Evolutionary conservation across 2,888 invertebrate genomes (phyloP).

Genomic region (Linyphia triangularis): DNA sequence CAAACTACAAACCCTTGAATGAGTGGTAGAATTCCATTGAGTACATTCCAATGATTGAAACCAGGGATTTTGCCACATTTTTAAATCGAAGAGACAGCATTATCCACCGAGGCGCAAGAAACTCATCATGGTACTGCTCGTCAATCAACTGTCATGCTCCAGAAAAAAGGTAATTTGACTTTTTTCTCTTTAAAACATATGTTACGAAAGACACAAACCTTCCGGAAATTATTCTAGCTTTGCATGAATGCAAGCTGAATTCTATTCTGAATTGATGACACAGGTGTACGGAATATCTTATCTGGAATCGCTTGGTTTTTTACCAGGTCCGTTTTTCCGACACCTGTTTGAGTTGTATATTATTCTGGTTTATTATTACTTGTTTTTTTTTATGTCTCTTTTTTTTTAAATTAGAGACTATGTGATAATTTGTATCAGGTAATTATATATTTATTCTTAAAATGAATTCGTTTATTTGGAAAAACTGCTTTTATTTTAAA

Average conservation of each 20-base stretch:
- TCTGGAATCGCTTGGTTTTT: background rate
- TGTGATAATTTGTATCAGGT: background rate
- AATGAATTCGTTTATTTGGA: too few species aligned
- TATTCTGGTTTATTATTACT: background rate
- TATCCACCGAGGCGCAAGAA: background rate
- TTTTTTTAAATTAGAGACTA: background rate
- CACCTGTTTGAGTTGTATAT: constrained; percentile 31
- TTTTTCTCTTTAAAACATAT: constrained; percentile 8
- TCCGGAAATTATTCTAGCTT: constrained; percentile 13
- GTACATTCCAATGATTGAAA: constrained; percentile 56
- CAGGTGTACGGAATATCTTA: background rate
- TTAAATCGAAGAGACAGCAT: background rate
- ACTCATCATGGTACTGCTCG: constrained; percentile 30
- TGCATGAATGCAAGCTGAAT: constrained; percentile 30
- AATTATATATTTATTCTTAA: too few species aligned
- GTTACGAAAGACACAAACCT: background rate
- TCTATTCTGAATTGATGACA: background rate
- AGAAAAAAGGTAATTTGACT: constrained; percentile 41
- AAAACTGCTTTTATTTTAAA: too few species aligned
- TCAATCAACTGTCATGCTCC: constrained; percentile 4
- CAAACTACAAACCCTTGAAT: background rate
- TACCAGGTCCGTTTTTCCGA: constrained; percentile 8
- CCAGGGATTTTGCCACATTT: constrained; percentile 54
- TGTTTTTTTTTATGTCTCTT: background rate
- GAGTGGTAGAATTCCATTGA: constrained; percentile 26